Conservation (phyloP, 2,113 vertebrate species). For the Melanerpes aurifrons region DNA sequence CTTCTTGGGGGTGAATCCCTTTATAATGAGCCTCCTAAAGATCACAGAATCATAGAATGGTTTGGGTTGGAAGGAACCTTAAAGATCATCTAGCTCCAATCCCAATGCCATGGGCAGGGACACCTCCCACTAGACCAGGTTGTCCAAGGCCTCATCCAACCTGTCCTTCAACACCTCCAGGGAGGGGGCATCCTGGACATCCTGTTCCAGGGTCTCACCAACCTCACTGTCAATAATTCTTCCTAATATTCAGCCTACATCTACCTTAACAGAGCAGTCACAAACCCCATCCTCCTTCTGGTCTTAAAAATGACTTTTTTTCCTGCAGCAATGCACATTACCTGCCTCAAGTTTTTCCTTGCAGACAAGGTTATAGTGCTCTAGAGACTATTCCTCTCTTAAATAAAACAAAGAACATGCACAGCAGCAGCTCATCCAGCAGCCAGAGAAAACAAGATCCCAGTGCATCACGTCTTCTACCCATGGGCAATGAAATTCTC, state of each 20-base stretch:
- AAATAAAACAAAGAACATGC: slow-evolving; percentile 31
- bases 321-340: neutral
- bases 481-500: neutral
- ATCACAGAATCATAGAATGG: neutral
- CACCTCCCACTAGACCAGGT: too few relatives aligned
- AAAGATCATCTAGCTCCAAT: too few relatives aligned
- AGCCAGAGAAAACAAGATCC: neutral
- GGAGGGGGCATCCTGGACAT: too few relatives aligned
- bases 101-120: too few relatives aligned
- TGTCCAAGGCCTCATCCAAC: too few relatives aligned
- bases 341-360: neutral
- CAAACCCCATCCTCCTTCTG: neutral
- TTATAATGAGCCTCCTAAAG: neutral
- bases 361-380: slow-evolving; percentile 18
- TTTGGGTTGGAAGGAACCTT: too few relatives aligned
- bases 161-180: too few relatives aligned
- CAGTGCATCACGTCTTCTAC: neutral
- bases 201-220: too few relatives aligned
- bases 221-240: too few relatives aligned
- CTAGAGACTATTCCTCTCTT: neutral
- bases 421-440: neutral
- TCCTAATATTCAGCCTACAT: too few relatives aligned
- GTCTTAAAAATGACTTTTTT: neutral
- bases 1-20: neutral
- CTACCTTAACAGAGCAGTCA: too few relatives aligned